Percentiles rank a stretch among this genome's conserved stretches.
These are phyloP conservation scores for Scolopax bukidnonensis DNA, from an alignment of 2,797 vertebrate species.

Conservation along the genomic window DNA sequence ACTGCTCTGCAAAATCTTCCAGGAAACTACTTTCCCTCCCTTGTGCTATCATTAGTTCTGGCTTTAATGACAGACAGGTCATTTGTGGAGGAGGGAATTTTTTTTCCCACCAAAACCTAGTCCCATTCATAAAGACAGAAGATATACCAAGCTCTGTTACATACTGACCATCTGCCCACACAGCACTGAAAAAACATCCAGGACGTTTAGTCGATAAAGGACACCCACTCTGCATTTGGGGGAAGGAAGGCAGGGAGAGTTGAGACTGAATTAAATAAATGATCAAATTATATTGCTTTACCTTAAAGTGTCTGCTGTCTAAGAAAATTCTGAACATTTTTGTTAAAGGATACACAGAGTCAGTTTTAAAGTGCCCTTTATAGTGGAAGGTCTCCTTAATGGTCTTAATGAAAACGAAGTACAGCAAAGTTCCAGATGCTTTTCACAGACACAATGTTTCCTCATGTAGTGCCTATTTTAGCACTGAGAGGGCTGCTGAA, in stretches of 20 bases:
- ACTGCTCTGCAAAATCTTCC: not conserved
- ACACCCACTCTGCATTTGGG: not conserved
- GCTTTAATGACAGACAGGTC: not conserved
- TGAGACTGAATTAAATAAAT: not conserved
- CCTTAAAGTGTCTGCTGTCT: not conserved
- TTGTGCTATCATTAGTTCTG: not conserved
- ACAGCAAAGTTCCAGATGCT: not conserved
- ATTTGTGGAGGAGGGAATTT: not conserved
- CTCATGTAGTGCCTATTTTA: constrained; percentile 8
- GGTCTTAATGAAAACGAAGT: not conserved
- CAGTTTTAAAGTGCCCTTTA: not conserved
- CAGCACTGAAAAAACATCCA: not conserved
- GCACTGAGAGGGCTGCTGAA: not conserved
- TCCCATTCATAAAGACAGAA: not conserved
- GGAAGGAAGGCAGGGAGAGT: not conserved
- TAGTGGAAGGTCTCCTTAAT: not conserved
- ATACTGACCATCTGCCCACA: not conserved
- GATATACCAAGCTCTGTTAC: not conserved
- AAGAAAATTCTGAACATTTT: not conserved
- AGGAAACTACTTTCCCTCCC: not conserved
- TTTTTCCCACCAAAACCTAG: not conserved
- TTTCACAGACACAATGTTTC: constrained; percentile 23
- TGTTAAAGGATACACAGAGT: not conserved
- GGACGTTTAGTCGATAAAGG: not conserved
- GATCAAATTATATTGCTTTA: not conserved